A percentile compares a stretch with the other conserved stretches of the same genome.
Evolutionary conservation across 2,888 invertebrate species (phyloP).

Genomic region (Andricus quercusramuli): DNA sequence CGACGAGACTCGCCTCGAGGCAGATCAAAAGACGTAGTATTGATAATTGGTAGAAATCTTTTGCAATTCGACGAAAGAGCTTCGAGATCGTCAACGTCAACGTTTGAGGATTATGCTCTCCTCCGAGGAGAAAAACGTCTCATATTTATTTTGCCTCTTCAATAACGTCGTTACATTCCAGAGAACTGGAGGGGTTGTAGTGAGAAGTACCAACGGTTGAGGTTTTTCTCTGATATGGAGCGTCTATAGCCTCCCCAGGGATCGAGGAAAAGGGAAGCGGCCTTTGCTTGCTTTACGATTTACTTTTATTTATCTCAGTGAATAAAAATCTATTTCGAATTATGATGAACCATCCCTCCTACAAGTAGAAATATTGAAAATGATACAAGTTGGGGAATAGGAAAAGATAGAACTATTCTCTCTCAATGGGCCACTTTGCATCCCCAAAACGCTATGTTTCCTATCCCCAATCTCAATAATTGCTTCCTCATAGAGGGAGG

Average conservation of each 20-base stretch:
- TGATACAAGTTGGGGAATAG: no score
- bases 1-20: slow-evolving; percentile 55
- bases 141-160: slow-evolving; percentile 69
- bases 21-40: slow-evolving; percentile 74
- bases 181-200: slow-evolving; percentile 30
- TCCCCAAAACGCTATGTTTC: no score
- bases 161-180: slow-evolving; percentile 44
- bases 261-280: neutral
- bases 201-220: slow-evolving; percentile 16
- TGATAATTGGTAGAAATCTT: slow-evolving; percentile 77
- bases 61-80: slow-evolving; percentile 55
- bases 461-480: no score
- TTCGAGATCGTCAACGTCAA: slow-evolving; percentile 47
- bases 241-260: neutral
- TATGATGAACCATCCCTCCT: neutral
- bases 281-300: slow-evolving; percentile 62
- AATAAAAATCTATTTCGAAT: neutral
- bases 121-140: slow-evolving; percentile 57
- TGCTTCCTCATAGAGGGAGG: no score
- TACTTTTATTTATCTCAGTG: slow-evolving; percentile 69
- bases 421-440: no score
- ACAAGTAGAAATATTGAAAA: no score
- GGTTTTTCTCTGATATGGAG: slow-evolving; percentile 42
- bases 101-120: slow-evolving; percentile 73
- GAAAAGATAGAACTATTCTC: no score